Conservation (phyloP, 64 coral and sea anemone species). For the Actinia tenebrosa region DNA sequence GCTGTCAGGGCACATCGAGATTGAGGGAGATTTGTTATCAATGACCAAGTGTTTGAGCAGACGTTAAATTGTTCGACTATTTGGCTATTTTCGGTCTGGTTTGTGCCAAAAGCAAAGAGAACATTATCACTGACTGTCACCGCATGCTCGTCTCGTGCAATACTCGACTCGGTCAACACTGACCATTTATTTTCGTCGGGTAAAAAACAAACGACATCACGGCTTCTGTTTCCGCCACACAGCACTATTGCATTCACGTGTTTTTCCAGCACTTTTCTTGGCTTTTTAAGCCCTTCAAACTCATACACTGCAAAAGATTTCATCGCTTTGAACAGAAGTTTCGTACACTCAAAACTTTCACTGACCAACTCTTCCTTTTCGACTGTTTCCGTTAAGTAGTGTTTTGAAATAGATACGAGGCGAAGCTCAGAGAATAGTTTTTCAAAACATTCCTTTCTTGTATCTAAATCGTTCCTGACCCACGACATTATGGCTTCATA, state of each 20-base stretch:
- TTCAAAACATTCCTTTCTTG: conserved; percentile 35
- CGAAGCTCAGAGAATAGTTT: conserved; percentile 43
- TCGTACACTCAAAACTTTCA: conserved; percentile 46
- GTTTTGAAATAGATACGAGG: conserved; percentile 33
- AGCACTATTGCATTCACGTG: conserved; percentile 38
- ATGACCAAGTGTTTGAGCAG: conserved; percentile 39
- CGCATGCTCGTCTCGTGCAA: conserved; percentile 44
- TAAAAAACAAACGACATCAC: conserved; percentile 36
- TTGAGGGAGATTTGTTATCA: conserved; percentile 38
- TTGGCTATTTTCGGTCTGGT: conserved; percentile 41
- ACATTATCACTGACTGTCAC: conserved; percentile 46
- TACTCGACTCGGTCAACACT: conserved; percentile 19
- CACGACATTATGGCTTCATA: conserved; percentile 52
- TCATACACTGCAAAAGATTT: conserved; percentile 41
- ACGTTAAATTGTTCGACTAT: conserved; percentile 54
- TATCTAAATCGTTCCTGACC: conserved; percentile 34
- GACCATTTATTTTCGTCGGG: conserved; percentile 46
- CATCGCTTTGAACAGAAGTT: conserved; percentile 36
- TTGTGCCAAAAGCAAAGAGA: conserved; percentile 47
- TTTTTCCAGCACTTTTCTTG: conserved; percentile 29
- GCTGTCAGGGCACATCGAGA: conserved; percentile 27
- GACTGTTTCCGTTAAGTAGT: conserved; percentile 31
- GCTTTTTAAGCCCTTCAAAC: conserved; percentile 14
- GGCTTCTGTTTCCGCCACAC: conserved; percentile 46
- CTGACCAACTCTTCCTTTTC: conserved; percentile 44